These are phyloP conservation scores for Picus viridis DNA, from an alignment of 2,797 vertebrate genomes.

Conservation along the genomic window DNA sequence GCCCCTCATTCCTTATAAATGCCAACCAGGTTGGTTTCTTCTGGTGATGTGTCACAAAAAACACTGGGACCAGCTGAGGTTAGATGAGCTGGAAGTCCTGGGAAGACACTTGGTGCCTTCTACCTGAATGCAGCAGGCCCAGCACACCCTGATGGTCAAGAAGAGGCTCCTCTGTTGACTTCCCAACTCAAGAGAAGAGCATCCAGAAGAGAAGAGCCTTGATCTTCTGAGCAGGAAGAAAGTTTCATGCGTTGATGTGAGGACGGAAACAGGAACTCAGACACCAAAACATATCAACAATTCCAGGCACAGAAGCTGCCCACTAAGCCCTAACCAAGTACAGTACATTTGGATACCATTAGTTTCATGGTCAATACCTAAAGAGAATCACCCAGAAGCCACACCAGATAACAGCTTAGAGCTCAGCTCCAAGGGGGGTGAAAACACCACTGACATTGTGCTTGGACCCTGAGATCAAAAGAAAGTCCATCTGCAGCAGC, in stretches of 20 bases:
- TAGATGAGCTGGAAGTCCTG: not conserved
- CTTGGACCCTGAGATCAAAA: not conserved
- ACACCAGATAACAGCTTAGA: not conserved
- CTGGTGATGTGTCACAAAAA: not conserved
- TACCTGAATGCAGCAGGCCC: rapidly evolving
- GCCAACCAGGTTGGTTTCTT: not conserved
- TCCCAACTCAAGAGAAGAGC: not conserved
- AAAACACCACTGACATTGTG: not conserved
- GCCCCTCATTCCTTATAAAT: not conserved
- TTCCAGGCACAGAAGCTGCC: not conserved
- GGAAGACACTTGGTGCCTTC: not conserved
- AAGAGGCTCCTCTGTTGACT: not conserved
- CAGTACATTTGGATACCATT: not conserved
- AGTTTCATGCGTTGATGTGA: not conserved
- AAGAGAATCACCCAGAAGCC: not conserved
- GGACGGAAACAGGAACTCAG: not conserved
- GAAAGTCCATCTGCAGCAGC: not conserved
- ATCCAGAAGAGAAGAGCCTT: too few relatives aligned
- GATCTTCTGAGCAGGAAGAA: not conserved
- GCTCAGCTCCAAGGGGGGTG: not conserved
- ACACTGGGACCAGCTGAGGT: not conserved
- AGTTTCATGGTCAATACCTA: not conserved
- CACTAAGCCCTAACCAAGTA: not conserved
- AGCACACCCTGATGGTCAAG: not conserved
- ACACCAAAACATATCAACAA: not conserved